A percentile compares a stretch with the other conserved stretches of the same genome.
Conservation (phyloP, 2,888 invertebrate genomes). For the Drosophila kokeensis region DNA sequence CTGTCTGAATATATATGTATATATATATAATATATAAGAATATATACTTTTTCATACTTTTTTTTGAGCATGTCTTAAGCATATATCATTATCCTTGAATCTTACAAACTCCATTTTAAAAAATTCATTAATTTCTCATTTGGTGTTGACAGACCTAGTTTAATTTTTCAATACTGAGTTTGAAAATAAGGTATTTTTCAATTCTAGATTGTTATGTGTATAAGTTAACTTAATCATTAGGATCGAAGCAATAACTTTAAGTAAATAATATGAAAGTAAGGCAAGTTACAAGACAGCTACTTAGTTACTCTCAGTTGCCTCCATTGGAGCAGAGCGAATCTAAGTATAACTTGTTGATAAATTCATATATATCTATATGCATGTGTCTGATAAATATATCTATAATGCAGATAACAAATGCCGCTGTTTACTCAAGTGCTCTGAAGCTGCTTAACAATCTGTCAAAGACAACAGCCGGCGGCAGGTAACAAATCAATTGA, state of each 20-base stretch:
- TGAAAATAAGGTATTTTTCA: background rate
- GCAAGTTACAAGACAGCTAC: conserved; percentile 1
- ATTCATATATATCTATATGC: background rate
- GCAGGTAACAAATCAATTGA: conserved; percentile 80
- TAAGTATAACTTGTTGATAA: background rate
- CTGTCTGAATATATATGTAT: no score
- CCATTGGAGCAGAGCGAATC: background rate
- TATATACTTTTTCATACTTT: background rate
- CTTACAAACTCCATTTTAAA: background rate
- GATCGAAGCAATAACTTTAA: background rate
- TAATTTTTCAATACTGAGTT: background rate
- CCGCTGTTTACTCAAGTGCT: conserved; percentile 57
- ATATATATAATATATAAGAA: background rate
- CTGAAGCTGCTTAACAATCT: conserved; percentile 65
- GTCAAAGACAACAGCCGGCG: conserved; percentile 72
- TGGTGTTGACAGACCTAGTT: background rate
- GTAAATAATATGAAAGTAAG: background rate
- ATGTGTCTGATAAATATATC: conserved; percentile 13
- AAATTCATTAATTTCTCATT: background rate
- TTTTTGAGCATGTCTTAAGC: background rate
- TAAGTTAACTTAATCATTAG: background rate
- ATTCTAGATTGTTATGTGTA: background rate
- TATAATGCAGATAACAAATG: conserved; percentile 24
- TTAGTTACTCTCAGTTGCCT: background rate
- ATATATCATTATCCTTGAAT: background rate